Base-by-base conservation (phyloP, 2,113 vertebrate species). In the Dendropsophus ebraccatus region DNA sequence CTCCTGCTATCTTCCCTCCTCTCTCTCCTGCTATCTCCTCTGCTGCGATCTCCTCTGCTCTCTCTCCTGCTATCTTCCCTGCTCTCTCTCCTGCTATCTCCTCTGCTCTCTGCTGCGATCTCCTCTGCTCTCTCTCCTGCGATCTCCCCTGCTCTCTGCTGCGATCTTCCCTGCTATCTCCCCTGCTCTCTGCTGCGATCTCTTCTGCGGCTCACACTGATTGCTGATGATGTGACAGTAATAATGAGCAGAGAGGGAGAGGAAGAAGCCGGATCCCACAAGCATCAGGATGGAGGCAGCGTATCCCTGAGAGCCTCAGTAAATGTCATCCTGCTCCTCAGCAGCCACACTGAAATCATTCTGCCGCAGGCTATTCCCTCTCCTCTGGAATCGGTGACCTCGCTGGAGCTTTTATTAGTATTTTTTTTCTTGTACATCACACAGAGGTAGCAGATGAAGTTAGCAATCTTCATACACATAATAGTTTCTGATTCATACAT, bases 151-250 rank as follows among this genome's bases (percentile, higher is more conserved):
- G n/a, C n/a, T n/a, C n/a, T n/a, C n/a, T n/a, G n/a, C n/a, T n/a
- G n/a, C n/a, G n/a, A n/a, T n/a, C n/a, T n/a, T n/a, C n/a, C n/a
- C n/a, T n/a, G n/a, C n/a, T n/a, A n/a, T n/a, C n/a, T n/a, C n/a
- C n/a, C n/a, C n/a, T n/a, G n/a, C n/a, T n/a, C n/a, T n/a, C n/a
- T n/a, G n/a, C n/a, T n/a, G 10, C 56, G 8, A 8, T 45, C 81
- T 69, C 28, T 52, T 32, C 58, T 16, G 58, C 25, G 10, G 35
- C n/a, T 77, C 56, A 1, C 54, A 49, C 83, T 78, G 83, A 85
- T 77, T 62, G 56, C 72, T 77, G 69, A 85, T 78, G 58, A 79
- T 70, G 62, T 30, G 41, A 84, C 60, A 47, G 17, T 50, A 65
- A 65, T 77, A 77, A 85, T 52, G 73, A 52, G 56, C 23, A 49